phyloP scores from a whole-genome alignment of 2,888 invertebrate species.

The Orthosia incerta region DNA sequence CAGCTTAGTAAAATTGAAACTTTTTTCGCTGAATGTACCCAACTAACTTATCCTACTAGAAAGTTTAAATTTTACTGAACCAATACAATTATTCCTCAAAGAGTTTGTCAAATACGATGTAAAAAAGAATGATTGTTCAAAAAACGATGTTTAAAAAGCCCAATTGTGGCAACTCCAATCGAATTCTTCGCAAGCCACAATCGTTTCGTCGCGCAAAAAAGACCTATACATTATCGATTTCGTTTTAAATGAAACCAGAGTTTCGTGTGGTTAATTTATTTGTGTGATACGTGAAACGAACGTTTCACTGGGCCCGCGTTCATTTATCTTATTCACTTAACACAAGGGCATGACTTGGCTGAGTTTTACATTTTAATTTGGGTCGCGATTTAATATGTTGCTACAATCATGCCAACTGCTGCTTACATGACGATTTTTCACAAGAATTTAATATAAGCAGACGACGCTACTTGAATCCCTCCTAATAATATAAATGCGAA shows the following conservation, averaged over 20 bases:
- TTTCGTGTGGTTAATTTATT: slow-evolving; percentile 78
- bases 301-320: slow-evolving; percentile 72
- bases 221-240: slow-evolving; percentile 64
- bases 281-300: slow-evolving; percentile 79
- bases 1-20: slow-evolving; percentile 18
- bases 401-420: slow-evolving; percentile 56
- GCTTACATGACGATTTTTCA: slow-evolving; percentile 60
- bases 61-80: background rate
- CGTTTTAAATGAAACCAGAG: slow-evolving; percentile 66
- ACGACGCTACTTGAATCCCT: slow-evolving; percentile 9
- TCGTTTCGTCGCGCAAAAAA: slow-evolving; percentile 24
- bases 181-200: slow-evolving; percentile 5
- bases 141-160: slow-evolving; percentile 3
- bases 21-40: slow-evolving; percentile 3
- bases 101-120: background rate
- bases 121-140: background rate
- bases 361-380: slow-evolving; percentile 85
- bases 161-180: background rate
- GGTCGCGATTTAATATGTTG: slow-evolving; percentile 77
- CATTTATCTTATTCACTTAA: slow-evolving; percentile 86
- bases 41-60: background rate
- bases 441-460: slow-evolving; percentile 60
- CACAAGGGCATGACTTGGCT: slow-evolving; percentile 80
- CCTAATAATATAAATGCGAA: no score
- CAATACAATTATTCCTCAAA: background rate